Percentiles rank a stretch among this genome's conserved stretches.
phyloP scores from a whole-genome alignment of 1,140 invertebrate species.

The Zaprionus kolodkinae region DNA sequence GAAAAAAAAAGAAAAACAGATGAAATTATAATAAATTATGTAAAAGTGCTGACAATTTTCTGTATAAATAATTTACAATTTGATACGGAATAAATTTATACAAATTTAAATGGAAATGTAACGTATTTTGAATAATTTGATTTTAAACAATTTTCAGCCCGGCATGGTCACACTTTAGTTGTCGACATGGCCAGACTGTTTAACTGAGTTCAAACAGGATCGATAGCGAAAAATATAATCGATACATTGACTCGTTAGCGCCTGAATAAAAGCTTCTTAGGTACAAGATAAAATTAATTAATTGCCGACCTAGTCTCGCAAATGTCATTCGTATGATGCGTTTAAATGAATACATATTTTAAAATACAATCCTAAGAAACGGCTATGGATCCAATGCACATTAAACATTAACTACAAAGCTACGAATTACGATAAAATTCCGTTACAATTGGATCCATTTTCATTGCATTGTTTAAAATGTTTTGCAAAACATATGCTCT shows the following conservation, averaged over 20 bases:
- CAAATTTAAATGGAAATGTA: constrained; percentile 13
- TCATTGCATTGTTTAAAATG: not conserved
- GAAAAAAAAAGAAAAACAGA: constrained; percentile 20
- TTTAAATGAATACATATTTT: too few relatives aligned
- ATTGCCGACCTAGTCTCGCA: not conserved
- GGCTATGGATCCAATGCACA: too few relatives aligned
- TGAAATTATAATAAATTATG: constrained; percentile 39
- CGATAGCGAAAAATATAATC: not conserved
- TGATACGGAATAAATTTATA: constrained; percentile 72
- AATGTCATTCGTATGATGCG: not conserved
- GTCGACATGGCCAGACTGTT: not conserved
- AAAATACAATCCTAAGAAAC: too few relatives aligned
- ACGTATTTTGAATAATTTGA: not conserved
- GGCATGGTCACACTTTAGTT: not conserved
- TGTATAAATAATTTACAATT: constrained; percentile 76
- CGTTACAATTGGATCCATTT: too few relatives aligned
- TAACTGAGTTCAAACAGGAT: not conserved
- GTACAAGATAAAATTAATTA: not conserved
- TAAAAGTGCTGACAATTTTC: constrained; percentile 62
- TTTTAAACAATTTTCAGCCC: not conserved
- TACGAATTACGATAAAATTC: too few relatives aligned
- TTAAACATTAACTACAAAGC: too few relatives aligned
- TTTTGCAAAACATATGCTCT: not conserved
- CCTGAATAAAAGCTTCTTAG: not conserved
- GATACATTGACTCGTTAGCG: not conserved